Evolutionary conservation across 2,113 vertebrate species (phyloP), one percentile per base, ranked within the genome.

Genomic region (Actinemys pallida): DNA sequence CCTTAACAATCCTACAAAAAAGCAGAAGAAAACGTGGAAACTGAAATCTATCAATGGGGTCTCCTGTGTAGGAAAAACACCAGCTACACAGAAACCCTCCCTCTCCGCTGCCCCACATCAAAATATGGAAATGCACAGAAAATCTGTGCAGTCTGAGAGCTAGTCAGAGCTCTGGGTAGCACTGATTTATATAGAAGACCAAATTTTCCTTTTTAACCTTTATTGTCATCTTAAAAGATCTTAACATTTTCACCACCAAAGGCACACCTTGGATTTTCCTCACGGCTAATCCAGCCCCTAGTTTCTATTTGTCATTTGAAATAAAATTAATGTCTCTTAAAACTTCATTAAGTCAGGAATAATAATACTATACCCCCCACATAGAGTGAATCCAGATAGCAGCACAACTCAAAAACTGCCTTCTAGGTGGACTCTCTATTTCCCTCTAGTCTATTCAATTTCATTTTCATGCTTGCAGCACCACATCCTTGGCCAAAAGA

Each of bases 1-100:
- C 47, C 47, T 25, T 76, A 90, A 90, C 42, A 85, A 49, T 14
- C 45, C 91, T 57, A 81, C 10, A 88, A 75, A 39, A 87, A 92
- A 80, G 4, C n/a, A 90, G n/a, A 25, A 82, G 27, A 88, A 96
- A 89, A 90, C 45, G 0, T 91, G 29, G 84, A 88, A 92, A 57
- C 2, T 69, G 22, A 93, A 93, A 86, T 75, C 9, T 2, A 39
- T 69, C 79, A 89, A 2, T 3, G 1, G 10, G 87, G 3, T 1
- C 47, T 84, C 80, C 81, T 49, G 19, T 88, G 17, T n/a, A 84
- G 65, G 22, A 84, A 14, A 69, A 95, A 25, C 3, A 88, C 0
- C 8, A 90, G 22, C 11, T 13, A 88, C 17, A 81, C 3, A 86
- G 31, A 8, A 84, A 90, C 52, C 72, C 76, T 6, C 0, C 3